phyloP scores from a whole-genome alignment of 2,797 vertebrate species.

The Neopelma chrysocephalum region DNA sequence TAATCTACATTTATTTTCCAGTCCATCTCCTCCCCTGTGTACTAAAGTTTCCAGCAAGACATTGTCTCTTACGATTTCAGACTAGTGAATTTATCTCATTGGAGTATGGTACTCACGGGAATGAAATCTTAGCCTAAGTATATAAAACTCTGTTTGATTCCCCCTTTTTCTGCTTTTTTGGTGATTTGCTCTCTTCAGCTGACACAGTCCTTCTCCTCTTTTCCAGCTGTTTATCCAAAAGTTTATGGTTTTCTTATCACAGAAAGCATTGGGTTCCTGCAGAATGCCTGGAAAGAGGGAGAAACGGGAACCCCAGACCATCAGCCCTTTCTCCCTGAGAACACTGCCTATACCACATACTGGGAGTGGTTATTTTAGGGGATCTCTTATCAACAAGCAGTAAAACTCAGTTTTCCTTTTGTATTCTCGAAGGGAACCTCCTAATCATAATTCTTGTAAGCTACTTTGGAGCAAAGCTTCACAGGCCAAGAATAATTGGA shows the following conservation, averaged over 20 bases:
- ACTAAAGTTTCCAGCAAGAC: background rate
- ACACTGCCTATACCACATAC: accelerated
- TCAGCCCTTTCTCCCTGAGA: background rate
- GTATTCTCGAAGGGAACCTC: constrained; percentile 84
- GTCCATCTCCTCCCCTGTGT: background rate
- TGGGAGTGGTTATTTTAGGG: background rate
- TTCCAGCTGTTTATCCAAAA: background rate
- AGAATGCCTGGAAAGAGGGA: background rate
- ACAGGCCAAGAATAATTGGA: constrained; percentile 91
- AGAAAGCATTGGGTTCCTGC: background rate
- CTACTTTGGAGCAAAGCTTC: constrained; percentile 93
- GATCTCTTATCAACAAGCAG: background rate
- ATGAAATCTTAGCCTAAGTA: background rate
- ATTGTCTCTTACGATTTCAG: background rate
- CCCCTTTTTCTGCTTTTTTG: background rate
- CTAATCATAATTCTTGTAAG: constrained; percentile 92
- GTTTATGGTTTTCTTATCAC: background rate
- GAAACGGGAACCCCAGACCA: background rate
- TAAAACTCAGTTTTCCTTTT: constrained; percentile 42
- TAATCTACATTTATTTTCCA: background rate
- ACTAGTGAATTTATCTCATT: background rate
- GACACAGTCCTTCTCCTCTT: background rate
- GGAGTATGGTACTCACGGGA: background rate
- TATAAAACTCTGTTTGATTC: background rate
- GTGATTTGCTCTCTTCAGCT: background rate